phyloP scores from a whole-genome alignment of 1,140 invertebrate genomes.

The Solen grandis region DNA sequence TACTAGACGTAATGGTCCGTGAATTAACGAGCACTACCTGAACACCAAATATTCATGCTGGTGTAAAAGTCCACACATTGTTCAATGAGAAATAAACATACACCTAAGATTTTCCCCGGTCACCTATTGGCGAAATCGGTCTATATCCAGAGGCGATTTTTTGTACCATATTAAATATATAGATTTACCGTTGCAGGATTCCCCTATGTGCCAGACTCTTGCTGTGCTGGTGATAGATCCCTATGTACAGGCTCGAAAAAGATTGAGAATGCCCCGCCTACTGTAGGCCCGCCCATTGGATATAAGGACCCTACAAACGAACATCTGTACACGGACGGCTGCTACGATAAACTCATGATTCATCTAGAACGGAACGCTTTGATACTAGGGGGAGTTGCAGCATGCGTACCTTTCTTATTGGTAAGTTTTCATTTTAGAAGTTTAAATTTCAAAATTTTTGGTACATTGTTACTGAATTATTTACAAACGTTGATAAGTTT shows the following conservation, averaged over 20 bases:
- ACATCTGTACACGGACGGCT: conserved; percentile 67
- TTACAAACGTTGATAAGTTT: conserved; percentile 4
- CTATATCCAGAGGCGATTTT: too few species aligned
- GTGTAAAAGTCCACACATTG: too few species aligned
- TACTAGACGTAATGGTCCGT: too few species aligned
- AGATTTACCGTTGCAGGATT: conserved; percentile 21
- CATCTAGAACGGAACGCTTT: conserved; percentile 69
- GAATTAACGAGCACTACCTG: too few species aligned
- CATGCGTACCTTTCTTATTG: conserved; percentile 73
- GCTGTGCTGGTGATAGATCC: conserved; percentile 37
- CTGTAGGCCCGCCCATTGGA: conserved; percentile 29
- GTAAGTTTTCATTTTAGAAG: conserved; percentile 58
- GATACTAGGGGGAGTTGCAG: conserved; percentile 72
- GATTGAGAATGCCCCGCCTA: conserved; percentile 42
- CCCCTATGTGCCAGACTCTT: conserved; percentile 51
- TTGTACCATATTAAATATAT: too few species aligned
- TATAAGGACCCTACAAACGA: conserved; percentile 28
- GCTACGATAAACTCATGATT: conserved; percentile 71
- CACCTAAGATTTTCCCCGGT: too few species aligned
- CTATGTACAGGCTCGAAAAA: conserved; percentile 19
- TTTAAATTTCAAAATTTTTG: background rate
- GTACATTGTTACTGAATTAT: background rate
- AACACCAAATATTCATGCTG: too few species aligned
- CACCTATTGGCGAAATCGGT: too few species aligned
- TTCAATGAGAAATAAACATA: too few species aligned